phyloP scores from a whole-genome alignment of 2,113 vertebrate genomes.

The Erythrocercus mccallii region DNA sequence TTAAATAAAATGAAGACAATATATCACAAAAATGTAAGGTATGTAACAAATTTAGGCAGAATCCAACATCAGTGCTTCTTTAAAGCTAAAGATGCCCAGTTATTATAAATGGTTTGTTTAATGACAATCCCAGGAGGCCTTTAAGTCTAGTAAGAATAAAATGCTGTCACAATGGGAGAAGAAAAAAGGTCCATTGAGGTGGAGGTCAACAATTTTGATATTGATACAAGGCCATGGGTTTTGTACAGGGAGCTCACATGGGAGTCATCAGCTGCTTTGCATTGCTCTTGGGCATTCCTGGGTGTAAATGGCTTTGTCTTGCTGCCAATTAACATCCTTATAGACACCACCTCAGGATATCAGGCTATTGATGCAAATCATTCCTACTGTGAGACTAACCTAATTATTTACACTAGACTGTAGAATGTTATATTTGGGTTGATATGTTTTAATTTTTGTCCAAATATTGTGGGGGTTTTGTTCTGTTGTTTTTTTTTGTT shows the following conservation, averaged over 20 bases:
- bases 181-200: neutral
- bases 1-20: neutral
- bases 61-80: neutral
- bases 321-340: neutral
- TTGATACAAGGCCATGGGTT: neutral
- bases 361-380: neutral
- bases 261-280: neutral
- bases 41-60: neutral
- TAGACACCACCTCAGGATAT: neutral
- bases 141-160: neutral
- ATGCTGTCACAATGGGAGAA: neutral
- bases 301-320: conserved; percentile 15
- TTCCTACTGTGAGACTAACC: neutral
- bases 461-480: neutral
- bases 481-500: no score
- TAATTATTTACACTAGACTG: neutral
- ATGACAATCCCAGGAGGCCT: neutral
- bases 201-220: neutral
- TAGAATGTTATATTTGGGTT: neutral
- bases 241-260: neutral
- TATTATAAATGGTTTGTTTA: neutral
- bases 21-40: neutral
- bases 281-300: neutral
- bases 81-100: neutral
- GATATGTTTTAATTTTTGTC: neutral